A percentile compares a stretch with the other conserved stretches of the same genome.
phyloP scores from a whole-genome alignment of 1,140 invertebrate species.

The Bombus ignitus region DNA sequence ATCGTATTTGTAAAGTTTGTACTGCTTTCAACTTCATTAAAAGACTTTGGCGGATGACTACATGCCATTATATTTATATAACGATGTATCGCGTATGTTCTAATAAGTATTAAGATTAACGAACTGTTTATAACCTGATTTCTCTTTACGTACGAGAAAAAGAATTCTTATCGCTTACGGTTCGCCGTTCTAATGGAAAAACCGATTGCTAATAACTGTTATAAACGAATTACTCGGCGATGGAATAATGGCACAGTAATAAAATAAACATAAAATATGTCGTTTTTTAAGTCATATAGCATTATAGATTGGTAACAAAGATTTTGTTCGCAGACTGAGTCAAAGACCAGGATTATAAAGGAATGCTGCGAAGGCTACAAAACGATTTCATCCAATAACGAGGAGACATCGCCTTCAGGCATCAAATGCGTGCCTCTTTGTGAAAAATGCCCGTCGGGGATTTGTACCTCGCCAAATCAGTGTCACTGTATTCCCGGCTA shows the following conservation, averaged over 20 bases:
- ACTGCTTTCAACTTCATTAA: no score
- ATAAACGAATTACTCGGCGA: neutral
- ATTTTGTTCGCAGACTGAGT: slow-evolving; percentile 68
- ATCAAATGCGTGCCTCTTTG: slow-evolving; percentile 73
- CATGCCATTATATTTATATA: no score
- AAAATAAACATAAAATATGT: neutral
- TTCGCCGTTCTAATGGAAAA: neutral
- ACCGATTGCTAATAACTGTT: neutral
- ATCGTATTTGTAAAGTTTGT: no score
- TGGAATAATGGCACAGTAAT: neutral
- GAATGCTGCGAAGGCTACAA: slow-evolving; percentile 78
- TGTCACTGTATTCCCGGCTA: slow-evolving; percentile 84
- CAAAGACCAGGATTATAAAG: slow-evolving; percentile 70
- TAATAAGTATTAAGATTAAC: no score
- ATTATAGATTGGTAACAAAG: neutral
- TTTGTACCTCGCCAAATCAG: slow-evolving; percentile 82
- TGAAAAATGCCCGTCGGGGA: slow-evolving; percentile 73
- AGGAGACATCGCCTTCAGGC: slow-evolving; percentile 14
- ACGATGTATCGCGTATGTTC: no score
- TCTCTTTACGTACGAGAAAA: neutral
- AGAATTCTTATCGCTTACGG: neutral
- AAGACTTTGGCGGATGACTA: no score
- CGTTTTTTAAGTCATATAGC: neutral
- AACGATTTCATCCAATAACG: slow-evolving; percentile 51
- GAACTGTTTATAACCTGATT: neutral